These are phyloP conservation scores for Gymnopithys bicolor DNA, from an alignment of 2,797 vertebrate genomes.

Conservation along the genomic window DNA sequence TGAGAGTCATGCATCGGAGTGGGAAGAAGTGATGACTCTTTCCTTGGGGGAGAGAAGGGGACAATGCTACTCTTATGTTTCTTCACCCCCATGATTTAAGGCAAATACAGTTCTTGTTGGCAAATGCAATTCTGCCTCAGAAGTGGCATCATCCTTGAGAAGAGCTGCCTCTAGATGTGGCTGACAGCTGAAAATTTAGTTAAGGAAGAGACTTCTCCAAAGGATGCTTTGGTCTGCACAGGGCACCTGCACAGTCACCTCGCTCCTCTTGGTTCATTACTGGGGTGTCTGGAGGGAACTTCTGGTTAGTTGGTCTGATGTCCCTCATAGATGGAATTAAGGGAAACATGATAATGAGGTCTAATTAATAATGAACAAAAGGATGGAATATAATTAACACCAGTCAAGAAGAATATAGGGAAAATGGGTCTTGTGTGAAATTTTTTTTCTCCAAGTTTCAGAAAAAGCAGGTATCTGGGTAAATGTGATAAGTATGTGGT, in stretches of 20 bases:
- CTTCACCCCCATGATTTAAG: background rate
- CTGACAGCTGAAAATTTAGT: background rate
- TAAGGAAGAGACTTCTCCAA: background rate
- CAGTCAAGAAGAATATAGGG: background rate
- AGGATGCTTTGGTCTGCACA: background rate
- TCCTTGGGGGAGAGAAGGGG: background rate
- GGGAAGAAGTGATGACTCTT: background rate
- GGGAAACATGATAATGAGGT: background rate
- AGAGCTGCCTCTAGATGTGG: background rate
- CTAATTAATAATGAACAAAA: conserved; percentile 25
- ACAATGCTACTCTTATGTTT: accelerated
- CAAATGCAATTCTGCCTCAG: background rate
- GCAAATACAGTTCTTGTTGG: background rate
- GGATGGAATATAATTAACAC: conserved; percentile 23
- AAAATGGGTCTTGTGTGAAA: conserved; percentile 24
- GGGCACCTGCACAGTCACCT: background rate
- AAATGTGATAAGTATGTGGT: background rate
- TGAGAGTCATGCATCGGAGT: accelerated
- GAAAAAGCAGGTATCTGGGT: conserved; percentile 1
- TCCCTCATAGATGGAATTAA: background rate
- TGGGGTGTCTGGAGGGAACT: background rate
- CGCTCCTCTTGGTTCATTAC: accelerated
- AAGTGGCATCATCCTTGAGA: background rate
- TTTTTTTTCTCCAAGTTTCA: background rate
- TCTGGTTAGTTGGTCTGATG: background rate